Base-by-base conservation (phyloP, 2,888 invertebrate genomes). In the Capitulum mitella region DNA sequence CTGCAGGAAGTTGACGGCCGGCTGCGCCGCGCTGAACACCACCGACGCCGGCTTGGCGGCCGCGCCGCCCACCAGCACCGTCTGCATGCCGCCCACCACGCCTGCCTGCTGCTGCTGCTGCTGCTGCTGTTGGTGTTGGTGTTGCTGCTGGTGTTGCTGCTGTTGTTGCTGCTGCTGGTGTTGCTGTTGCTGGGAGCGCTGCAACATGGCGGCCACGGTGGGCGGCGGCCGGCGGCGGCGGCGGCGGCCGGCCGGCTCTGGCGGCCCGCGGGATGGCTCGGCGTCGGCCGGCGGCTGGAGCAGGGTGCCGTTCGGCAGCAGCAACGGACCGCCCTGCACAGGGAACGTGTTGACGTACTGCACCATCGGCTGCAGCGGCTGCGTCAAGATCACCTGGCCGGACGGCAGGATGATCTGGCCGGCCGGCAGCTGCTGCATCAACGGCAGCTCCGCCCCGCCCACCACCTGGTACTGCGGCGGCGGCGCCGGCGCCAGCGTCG, bases 341-440 rank as follows among this genome's bases (percentile, higher is more conserved):
- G 84, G 92, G 92, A 29, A 92, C 91, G 93, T 90, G 84, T 94
- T 94, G 1, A 95, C 91, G 10, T 95, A 89, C 78, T 84, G 84
- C 79, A 84, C 82, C 80, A 84, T 82, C 26, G 84, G 84, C 70
- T 83, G 83, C 34, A 81, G 80, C 79, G 81, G 81, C 79, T 81
- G 81, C 26, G 74, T 74, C 12, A 43, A 12, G 43, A 74, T 43
- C 74, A 74, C 40, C 74, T 74, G 74, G 2, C 74, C 74, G 14
- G 74, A 74, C 26, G 74, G 74, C 43, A 74, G n/a, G 26, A 74
- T 22, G 40, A 74, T 37, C 43, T 37, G 74, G 12, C 40, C 43
- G 74, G 74, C 74, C n/a, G 74, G 74, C 74, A 74, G 74, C 40
- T 5, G 10, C 43, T 74, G 74, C 74, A 74, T 43, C 43, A 74